Percentiles rank a stretch among this genome's conserved stretches.
Evolutionary conservation across 2,888 invertebrate genomes (phyloP).

Genomic region (Volucella zonaria): DNA sequence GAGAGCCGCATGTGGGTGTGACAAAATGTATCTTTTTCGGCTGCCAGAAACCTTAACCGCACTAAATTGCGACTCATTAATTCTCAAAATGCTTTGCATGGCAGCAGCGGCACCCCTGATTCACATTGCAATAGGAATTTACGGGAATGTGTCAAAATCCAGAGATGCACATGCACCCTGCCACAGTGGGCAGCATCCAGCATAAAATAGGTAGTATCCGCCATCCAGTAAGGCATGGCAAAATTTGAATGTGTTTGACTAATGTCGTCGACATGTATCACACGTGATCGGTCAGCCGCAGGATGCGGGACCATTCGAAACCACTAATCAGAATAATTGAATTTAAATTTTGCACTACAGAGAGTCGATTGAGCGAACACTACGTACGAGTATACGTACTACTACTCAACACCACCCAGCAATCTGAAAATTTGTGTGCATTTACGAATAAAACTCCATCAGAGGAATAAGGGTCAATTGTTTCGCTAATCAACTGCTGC

Average conservation of each 20-base stretch:
- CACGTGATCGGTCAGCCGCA: conserved; percentile 74
- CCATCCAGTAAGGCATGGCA: neutral
- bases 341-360: conserved; percentile 67
- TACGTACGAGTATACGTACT: neutral
- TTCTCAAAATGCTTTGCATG: conserved; percentile 48
- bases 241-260: conserved; percentile 65
- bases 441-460: conserved; percentile 11
- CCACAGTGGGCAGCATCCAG: neutral
- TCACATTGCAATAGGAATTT: conserved; percentile 53
- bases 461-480: conserved; percentile 60
- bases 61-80: conserved; percentile 70
- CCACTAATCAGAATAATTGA: conserved; percentile 74
- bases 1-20: conserved; percentile 62
- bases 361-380: conserved; percentile 42
- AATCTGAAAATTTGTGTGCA: neutral
- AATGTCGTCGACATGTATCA: conserved; percentile 72
- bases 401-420: too few species aligned
- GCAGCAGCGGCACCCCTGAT: conserved; percentile 30
- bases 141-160: conserved; percentile 56
- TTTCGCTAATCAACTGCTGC: conserved; percentile 58
- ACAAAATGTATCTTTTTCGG: conserved; percentile 50
- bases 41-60: conserved; percentile 42
- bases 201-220: too few species aligned
- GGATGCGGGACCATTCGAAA: conserved; percentile 72
- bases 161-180: neutral